Evolutionary conservation across 1,140 invertebrate species (phyloP).

Genomic region (Conus betulinus): DNA sequence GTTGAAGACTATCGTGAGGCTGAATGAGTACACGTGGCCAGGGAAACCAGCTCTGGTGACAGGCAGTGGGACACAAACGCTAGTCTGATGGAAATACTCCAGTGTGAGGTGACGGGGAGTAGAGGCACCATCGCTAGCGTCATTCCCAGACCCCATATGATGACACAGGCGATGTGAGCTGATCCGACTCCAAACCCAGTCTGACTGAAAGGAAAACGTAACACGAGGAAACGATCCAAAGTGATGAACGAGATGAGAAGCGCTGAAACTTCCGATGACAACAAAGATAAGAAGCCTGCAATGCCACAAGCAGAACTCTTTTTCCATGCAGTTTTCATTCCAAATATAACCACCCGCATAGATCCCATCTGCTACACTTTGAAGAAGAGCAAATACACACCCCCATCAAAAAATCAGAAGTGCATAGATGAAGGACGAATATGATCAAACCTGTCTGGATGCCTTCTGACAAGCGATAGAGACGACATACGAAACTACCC

Average conservation of each 20-base stretch:
- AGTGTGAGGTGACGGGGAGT: conserved; percentile 4
- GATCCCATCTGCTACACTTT: not conserved
- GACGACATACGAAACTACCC: not conserved
- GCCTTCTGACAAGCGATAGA: not conserved
- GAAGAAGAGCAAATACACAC: not conserved
- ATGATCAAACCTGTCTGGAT: not conserved
- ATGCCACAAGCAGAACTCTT: not conserved
- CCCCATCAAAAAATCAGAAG: not conserved
- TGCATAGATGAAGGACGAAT: conserved; percentile 11
- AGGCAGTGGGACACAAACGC: conserved; percentile 13
- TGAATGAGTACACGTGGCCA: conserved; percentile 10
- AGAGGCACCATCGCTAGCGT: not conserved
- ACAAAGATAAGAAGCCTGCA: not conserved
- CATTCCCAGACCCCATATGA: not conserved
- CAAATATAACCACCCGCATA: not conserved
- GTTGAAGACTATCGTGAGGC: not conserved
- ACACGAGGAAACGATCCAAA: not conserved
- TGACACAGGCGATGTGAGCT: conserved; percentile 4
- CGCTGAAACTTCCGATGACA: not conserved
- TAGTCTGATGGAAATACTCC: conserved; percentile 13
- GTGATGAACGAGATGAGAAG: not conserved
- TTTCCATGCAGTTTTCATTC: not conserved
- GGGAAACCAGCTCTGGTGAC: not conserved
- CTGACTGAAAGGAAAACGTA: not conserved
- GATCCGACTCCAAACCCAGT: not conserved